Evolutionary conservation across 2,113 vertebrate species (phyloP).

Genomic region (Stegostoma tigrinum): DNA sequence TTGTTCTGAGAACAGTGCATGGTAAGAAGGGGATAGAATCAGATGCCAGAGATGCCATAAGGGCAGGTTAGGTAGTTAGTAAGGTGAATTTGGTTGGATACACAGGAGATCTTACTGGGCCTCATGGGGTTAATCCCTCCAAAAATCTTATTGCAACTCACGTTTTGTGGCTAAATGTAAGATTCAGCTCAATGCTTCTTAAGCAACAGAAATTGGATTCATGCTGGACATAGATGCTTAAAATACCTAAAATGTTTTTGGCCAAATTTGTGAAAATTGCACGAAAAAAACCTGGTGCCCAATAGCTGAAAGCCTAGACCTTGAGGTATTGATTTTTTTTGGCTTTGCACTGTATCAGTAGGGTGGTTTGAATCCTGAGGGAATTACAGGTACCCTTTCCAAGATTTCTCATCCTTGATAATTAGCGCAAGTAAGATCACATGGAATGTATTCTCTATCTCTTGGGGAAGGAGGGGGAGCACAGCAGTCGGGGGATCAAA

Average conservation of each 20-base stretch:
- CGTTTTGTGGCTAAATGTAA: no score
- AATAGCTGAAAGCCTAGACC: not conserved
- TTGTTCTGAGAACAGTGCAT: no score
- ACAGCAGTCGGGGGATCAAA: not conserved
- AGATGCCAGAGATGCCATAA: no score
- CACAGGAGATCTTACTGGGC: no score
- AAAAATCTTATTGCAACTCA: no score
- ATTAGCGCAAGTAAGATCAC: not conserved
- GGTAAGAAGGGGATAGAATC: no score
- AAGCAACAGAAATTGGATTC: not conserved
- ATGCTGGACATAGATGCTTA: not conserved
- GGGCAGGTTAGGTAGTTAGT: no score
- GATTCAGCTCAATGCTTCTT: not conserved
- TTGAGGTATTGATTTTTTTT: not conserved
- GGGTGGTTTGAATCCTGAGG: not conserved
- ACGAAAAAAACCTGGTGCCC: not conserved
- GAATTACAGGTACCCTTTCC: not conserved
- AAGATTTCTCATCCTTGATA: not conserved
- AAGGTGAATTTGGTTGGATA: no score
- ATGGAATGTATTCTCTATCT: not conserved
- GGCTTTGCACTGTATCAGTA: not conserved
- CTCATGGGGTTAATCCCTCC: no score
- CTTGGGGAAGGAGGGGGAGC: not conserved
- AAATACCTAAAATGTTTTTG: not conserved
- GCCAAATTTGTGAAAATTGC: not conserved